Percentiles rank a stretch among this genome's conserved stretches.
Conservation (phyloP, 2,797 vertebrate genomes). For the Balearica regulorum region DNA sequence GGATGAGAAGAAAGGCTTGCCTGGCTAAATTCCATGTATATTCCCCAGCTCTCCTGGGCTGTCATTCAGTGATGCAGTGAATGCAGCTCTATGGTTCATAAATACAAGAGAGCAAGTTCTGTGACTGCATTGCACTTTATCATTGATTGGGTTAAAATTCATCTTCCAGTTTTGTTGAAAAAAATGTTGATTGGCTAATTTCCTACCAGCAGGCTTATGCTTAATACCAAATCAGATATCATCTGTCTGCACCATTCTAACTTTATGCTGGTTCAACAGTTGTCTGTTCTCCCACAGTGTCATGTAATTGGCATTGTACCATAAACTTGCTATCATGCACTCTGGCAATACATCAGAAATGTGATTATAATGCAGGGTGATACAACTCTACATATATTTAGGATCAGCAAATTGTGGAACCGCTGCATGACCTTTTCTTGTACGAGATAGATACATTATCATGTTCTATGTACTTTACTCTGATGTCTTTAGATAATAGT, state of each 20-base stretch:
- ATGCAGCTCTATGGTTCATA: not conserved
- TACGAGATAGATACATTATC: not conserved
- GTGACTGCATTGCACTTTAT: not conserved
- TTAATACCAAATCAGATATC: conserved; percentile 49
- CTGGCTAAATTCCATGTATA: not conserved
- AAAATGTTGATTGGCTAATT: conserved; percentile 22
- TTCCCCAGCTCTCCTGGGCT: not conserved
- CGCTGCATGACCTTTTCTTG: conserved; percentile 37
- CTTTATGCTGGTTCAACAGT: conserved; percentile 52
- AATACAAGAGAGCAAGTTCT: not conserved
- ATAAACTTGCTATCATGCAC: not conserved
- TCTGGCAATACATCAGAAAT: not conserved
- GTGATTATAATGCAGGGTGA: conserved; percentile 33
- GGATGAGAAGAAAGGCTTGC: not conserved
- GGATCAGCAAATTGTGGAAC: conserved; percentile 25
- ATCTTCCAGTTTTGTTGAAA: conserved; percentile 21
- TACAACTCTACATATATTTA: conserved; percentile 12
- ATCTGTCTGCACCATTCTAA: conserved; percentile 45
- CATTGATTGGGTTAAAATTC: not conserved
- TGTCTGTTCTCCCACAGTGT: conserved; percentile 10
- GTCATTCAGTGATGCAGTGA: not conserved
- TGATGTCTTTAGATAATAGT: conserved; percentile 44
- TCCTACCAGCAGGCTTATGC: conserved; percentile 11
- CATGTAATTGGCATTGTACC: conserved; percentile 6
- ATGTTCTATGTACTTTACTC: not conserved